phyloP scores from a whole-genome alignment of 2,797 vertebrate species.

The Craterocephalus amniculus region DNA sequence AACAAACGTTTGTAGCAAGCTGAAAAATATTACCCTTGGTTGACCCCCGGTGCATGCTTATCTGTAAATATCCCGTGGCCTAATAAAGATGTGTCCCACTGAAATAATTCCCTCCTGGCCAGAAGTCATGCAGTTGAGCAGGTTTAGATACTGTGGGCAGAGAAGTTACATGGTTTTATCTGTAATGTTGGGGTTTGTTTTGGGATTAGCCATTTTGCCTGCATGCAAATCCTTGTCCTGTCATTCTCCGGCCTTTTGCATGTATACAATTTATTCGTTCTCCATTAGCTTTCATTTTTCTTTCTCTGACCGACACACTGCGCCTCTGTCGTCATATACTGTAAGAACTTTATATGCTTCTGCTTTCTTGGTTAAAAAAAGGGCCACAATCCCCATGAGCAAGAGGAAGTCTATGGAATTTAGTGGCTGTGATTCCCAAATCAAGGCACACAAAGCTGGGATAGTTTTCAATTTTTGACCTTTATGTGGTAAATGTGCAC shows the following conservation, averaged over 20 bases:
- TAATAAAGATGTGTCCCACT: slow-evolving; percentile 20
- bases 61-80: slow-evolving; percentile 50
- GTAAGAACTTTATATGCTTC: background rate
- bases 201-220: background rate
- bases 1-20: slow-evolving; percentile 38
- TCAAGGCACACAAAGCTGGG: background rate
- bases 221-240: background rate
- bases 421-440: background rate
- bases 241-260: background rate
- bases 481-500: background rate
- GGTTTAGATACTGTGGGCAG: background rate
- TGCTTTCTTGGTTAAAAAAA: background rate
- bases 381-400: background rate
- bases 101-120: slow-evolving; percentile 23
- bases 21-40: slow-evolving; percentile 55
- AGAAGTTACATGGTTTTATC: background rate
- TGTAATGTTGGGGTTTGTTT: background rate
- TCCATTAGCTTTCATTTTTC: too few species aligned
- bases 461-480: background rate
- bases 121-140: slow-evolving; percentile 7
- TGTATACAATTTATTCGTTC: background rate
- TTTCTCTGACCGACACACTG: too few species aligned
- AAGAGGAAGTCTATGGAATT: background rate
- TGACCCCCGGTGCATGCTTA: slow-evolving; percentile 48
- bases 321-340: too few species aligned